Percentiles rank a stretch among this genome's conserved stretches.
Conservation (phyloP, 2,888 invertebrate genomes). For the Epinotia bilunana region DNA sequence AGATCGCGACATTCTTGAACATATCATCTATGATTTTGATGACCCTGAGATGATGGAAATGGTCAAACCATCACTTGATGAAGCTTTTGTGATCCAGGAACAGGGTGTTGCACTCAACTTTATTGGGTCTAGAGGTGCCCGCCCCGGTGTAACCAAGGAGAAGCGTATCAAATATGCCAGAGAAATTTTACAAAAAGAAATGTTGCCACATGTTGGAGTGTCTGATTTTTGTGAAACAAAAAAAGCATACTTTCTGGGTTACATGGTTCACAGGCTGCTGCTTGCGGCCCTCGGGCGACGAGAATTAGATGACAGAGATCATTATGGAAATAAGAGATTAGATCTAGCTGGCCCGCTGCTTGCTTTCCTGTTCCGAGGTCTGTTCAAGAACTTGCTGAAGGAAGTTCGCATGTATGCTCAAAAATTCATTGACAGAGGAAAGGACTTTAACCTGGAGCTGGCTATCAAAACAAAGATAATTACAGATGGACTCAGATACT, state of each 20-base stretch:
- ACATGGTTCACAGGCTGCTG: constrained; percentile 99
- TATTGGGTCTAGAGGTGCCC: constrained; percentile 98
- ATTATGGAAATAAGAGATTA: constrained; percentile 99
- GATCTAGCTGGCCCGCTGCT: constrained; percentile 98
- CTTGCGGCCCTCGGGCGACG: constrained; percentile 97
- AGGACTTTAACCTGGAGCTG: constrained; percentile 98
- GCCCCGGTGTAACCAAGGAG: constrained; percentile 99
- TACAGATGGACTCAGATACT: constrained; percentile 98
- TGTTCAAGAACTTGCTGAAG: constrained; percentile 98
- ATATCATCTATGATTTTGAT: constrained; percentile 99
- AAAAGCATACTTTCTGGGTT: constrained; percentile 99
- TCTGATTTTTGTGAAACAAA: constrained; percentile 99
- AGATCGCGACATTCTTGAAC: constrained; percentile 99
- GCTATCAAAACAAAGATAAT: constrained; percentile 99
- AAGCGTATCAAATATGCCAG: constrained; percentile 99
- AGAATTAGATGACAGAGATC: constrained; percentile 99
- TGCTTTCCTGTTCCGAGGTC: constrained; percentile 97
- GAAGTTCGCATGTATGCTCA: constrained; percentile 99
- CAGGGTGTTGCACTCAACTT: constrained; percentile 99
- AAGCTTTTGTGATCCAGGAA: constrained; percentile 99
- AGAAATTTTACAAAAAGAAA: constrained; percentile 99
- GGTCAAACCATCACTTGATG: constrained; percentile 99
- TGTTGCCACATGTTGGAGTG: constrained; percentile 99
- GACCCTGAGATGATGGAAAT: constrained; percentile 99
- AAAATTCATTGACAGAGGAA: constrained; percentile 99